phyloP scores from a whole-genome alignment of 2,797 vertebrate genomes.

The Pogoniulus pusillus region DNA sequence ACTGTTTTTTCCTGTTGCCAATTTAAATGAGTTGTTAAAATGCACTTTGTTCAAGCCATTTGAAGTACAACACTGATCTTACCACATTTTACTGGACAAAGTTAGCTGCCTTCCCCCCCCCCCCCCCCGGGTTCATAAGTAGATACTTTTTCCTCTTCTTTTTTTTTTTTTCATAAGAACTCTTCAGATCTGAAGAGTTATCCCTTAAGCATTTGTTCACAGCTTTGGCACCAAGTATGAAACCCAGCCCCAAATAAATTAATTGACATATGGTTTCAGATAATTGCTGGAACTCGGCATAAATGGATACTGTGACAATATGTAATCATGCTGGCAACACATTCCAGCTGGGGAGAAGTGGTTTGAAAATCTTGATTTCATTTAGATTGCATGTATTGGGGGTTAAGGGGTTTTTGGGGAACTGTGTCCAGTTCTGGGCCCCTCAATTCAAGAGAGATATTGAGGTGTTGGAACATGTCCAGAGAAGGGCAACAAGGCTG shows the following conservation, averaged over 20 bases:
- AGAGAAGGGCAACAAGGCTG: no score
- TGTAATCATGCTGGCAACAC: background rate
- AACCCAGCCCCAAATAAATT: background rate
- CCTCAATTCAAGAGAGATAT: no score
- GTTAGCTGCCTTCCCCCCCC: no score
- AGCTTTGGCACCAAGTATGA: background rate
- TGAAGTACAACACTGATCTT: background rate
- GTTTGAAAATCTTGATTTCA: background rate
- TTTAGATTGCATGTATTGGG: background rate
- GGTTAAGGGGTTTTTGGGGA: background rate
- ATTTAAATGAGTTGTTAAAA: background rate
- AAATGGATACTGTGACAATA: background rate
- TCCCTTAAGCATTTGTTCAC: background rate
- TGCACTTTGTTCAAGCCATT: background rate
- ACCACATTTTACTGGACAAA: background rate
- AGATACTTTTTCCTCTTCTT: background rate
- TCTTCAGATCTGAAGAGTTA: background rate
- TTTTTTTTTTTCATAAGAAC: background rate
- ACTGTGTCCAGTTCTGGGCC: no score
- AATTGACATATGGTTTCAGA: background rate
- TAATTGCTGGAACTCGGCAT: background rate
- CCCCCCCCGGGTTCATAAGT: no score
- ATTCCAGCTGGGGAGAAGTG: background rate
- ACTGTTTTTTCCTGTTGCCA: background rate
- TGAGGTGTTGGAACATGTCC: no score